Percentiles rank a stretch among this genome's conserved stretches.
phyloP scores from a whole-genome alignment of 1,140 invertebrate genomes.

The Pseudomyrmex sp. region DNA sequence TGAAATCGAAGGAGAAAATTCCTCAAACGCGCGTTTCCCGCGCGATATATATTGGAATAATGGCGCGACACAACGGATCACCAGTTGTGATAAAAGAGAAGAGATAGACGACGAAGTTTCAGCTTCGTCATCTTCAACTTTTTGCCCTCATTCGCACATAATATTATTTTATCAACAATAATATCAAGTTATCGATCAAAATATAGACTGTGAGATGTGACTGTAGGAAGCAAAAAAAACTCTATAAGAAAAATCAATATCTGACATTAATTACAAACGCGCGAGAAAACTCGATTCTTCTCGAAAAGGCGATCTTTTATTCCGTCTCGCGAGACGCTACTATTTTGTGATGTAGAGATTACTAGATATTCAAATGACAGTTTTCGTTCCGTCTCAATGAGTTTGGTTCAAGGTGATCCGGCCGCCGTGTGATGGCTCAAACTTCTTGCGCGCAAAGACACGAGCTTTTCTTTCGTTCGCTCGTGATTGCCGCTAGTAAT shows the following conservation, averaged over 20 bases:
- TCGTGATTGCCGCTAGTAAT: not conserved
- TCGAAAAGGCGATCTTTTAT: no score
- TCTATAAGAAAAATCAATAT: no score
- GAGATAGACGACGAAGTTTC: not conserved
- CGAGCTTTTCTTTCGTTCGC: not conserved
- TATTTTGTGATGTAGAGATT: slow-evolving; percentile 31
- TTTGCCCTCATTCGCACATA: not conserved
- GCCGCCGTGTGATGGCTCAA: slow-evolving; percentile 18
- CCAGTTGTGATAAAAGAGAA: no score
- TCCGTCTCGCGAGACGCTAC: not conserved
- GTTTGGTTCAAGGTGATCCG: slow-evolving; percentile 83
- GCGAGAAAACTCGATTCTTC: no score
- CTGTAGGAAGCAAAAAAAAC: not conserved
- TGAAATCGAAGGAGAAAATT: not conserved
- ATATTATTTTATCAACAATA: not conserved
- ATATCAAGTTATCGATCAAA: not conserved
- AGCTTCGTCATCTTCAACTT: not conserved
- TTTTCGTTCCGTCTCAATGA: slow-evolving; percentile 81
- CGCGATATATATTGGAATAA: no score
- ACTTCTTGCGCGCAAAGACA: slow-evolving; percentile 14
- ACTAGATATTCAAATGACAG: slow-evolving; percentile 78
- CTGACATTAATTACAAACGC: no score
- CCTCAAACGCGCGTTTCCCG: not conserved
- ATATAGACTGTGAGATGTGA: not conserved
- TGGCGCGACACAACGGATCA: no score